phyloP scores from a whole-genome alignment of 2,888 invertebrate genomes.

The Synergus japonicus region DNA sequence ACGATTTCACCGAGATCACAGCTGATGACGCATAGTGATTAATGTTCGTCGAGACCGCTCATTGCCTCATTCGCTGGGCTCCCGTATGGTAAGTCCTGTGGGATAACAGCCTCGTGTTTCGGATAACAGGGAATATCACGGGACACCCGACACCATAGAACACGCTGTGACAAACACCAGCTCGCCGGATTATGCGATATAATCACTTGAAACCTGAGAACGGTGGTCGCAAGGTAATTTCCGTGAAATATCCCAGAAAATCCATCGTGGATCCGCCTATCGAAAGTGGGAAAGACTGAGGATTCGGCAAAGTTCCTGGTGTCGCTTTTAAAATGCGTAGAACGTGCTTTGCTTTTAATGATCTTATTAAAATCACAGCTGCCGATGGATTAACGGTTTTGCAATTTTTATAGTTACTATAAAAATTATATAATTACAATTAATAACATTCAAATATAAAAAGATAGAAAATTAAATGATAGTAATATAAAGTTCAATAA shows the following conservation, averaged over 20 bases:
- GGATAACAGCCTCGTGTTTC: constrained; percentile 76
- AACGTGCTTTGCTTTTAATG: not conserved
- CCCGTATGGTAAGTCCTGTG: constrained; percentile 74
- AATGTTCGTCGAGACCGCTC: constrained; percentile 61
- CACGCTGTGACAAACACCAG: constrained; percentile 70
- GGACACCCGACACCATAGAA: constrained; percentile 67
- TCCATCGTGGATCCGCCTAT: constrained; percentile 51
- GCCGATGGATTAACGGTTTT: not conserved
- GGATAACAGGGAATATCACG: constrained; percentile 76
- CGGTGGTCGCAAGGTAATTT: constrained; percentile 65
- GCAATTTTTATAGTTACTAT: no score
- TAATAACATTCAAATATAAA: no score
- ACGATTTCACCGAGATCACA: constrained; percentile 71
- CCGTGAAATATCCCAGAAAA: constrained; percentile 68
- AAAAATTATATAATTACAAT: no score
- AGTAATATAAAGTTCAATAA: no score
- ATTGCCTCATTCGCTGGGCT: constrained; percentile 57
- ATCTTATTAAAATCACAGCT: not conserved
- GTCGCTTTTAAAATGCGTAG: not conserved
- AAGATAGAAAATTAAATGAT: no score
- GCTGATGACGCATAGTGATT: constrained; percentile 70
- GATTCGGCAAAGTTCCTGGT: not conserved
- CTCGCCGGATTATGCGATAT: constrained; percentile 74
- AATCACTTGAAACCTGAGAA: constrained; percentile 75
- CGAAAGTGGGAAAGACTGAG: constrained; percentile 20